Evolutionary conservation across 2,113 vertebrate genomes (phyloP).

Genomic region (Poecilia latipinna): DNA sequence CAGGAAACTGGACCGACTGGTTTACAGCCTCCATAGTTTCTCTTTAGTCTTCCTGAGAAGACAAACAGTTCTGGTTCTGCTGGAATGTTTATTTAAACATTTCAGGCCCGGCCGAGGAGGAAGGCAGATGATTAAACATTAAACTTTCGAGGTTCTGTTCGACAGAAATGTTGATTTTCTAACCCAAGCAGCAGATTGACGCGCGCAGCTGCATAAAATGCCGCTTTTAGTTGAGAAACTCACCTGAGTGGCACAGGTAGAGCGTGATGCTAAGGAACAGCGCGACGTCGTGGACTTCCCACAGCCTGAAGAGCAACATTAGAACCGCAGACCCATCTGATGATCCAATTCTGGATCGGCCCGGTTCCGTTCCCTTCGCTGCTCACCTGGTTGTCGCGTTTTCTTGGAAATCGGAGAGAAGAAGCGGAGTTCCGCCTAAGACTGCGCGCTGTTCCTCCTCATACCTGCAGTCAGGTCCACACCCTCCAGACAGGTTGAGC

Average conservation of each 20-base stretch:
- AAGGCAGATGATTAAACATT: neutral
- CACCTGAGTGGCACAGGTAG: slow-evolving; percentile 65
- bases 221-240: slow-evolving; percentile 12
- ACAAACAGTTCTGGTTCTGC: slow-evolving; percentile 42
- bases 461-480: slow-evolving; percentile 47
- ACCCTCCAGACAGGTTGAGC: slow-evolving; percentile 71
- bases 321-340: slow-evolving; percentile 63
- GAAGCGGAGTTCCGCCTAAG: slow-evolving; percentile 10
- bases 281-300: slow-evolving; percentile 57
- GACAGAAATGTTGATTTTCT: neutral
- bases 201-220: neutral
- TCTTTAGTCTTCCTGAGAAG: neutral
- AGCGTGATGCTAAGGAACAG: slow-evolving; percentile 64
- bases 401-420: neutral
- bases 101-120: slow-evolving; percentile 19
- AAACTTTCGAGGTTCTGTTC: neutral
- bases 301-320: slow-evolving; percentile 66
- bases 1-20: slow-evolving; percentile 20
- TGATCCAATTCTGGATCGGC: slow-evolving; percentile 23
- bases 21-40: neutral
- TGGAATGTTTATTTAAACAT: slow-evolving; percentile 43
- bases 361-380: neutral
- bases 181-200: neutral
- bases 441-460: slow-evolving; percentile 30
- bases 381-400: neutral